Percentiles rank a stretch among this genome's conserved stretches.
These are phyloP conservation scores for Tachina grossa DNA, from an alignment of 2,888 invertebrate species.

Conservation along the genomic window DNA sequence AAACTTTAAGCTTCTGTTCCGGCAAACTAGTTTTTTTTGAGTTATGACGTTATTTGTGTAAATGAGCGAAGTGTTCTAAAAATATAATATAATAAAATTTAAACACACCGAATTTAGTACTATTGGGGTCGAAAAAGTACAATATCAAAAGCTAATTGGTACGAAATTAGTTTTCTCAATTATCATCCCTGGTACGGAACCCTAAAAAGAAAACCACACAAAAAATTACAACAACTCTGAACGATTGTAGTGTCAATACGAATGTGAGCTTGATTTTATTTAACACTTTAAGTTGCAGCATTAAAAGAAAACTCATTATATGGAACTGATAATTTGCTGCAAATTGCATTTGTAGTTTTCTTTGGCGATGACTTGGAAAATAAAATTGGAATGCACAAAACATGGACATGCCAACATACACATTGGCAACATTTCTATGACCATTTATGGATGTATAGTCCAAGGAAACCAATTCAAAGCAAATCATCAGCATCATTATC, in stretches of 20 bases:
- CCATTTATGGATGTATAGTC: slow-evolving; percentile 37
- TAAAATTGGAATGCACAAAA: slow-evolving; percentile 8
- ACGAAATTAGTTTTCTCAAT: too few species aligned
- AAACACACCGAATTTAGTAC: too few species aligned
- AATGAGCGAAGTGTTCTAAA: too few species aligned
- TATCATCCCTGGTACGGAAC: too few species aligned
- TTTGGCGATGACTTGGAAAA: slow-evolving; percentile 46
- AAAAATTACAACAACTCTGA: neutral
- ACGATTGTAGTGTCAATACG: slow-evolving; percentile 11
- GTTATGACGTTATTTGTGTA: too few species aligned
- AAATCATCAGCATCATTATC: slow-evolving; percentile 36
- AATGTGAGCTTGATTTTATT: slow-evolving; percentile 16
- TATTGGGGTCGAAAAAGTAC: too few species aligned
- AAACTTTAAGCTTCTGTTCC: too few species aligned
- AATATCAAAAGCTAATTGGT: too few species aligned
- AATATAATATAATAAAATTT: too few species aligned
- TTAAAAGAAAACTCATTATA: slow-evolving; percentile 60
- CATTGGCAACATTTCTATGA: slow-evolving; percentile 57
- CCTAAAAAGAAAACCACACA: neutral
- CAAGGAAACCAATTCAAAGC: slow-evolving; percentile 42
- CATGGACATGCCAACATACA: slow-evolving; percentile 49
- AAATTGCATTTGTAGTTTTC: slow-evolving; percentile 67
- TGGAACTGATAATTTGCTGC: slow-evolving; percentile 68
- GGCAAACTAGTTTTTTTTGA: too few species aligned
- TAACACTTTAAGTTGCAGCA: slow-evolving; percentile 42